Evolutionary conservation across 2,797 vertebrate genomes (phyloP), one percentile per base, ranked within the genome.

Genomic region (Rhinophrynus dorsalis): DNA sequence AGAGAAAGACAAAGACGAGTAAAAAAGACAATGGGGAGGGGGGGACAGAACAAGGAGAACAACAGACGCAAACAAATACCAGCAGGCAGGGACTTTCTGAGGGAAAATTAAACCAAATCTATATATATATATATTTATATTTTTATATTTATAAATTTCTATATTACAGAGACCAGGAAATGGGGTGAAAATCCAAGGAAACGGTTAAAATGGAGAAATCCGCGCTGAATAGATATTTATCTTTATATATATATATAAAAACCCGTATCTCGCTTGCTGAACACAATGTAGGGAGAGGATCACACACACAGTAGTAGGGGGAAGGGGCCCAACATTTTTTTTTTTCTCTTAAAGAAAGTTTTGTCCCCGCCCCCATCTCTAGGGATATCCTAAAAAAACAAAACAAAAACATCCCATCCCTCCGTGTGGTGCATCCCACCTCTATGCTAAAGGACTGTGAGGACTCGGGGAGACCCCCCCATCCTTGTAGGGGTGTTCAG

Each of bases 91-190:
- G 54, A 44, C 37, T 44, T 62, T 69, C 35, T 37, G 33, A 30
- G 51, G 59, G 58, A 33, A 57, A 64, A 42, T 63, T 71, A 64
- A 64, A 71, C 59, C 51, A 57, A 71, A 70, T 70, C 59, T 70
- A 33, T 71, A 30, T 68, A 58, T 50, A 37, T 71, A 27, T 62
- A 63, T 71, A 47, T 55, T 30, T 66, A 64, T 64, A 64, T 60
- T n/a, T n/a, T 40, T 63, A 70, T 70, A 63, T 63, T 70, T 62
- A 70, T 70, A 63, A 70, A 63, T 63, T 70, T 63, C 68, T 70
- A 70, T 70, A 55, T 63, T 70, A 70, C 68, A 70, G 68, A 70
- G 59, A 68, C 56, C 66, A 68, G 42, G 59, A 55, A 55, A 54
- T 24, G 47, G 47, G 67, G 50, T 63, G 59, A 70, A 70, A 56